Evolutionary conservation across 1,140 invertebrate genomes (phyloP), one percentile per base, ranked within the genome.

Genomic region (Acromyrmex echinatior): DNA sequence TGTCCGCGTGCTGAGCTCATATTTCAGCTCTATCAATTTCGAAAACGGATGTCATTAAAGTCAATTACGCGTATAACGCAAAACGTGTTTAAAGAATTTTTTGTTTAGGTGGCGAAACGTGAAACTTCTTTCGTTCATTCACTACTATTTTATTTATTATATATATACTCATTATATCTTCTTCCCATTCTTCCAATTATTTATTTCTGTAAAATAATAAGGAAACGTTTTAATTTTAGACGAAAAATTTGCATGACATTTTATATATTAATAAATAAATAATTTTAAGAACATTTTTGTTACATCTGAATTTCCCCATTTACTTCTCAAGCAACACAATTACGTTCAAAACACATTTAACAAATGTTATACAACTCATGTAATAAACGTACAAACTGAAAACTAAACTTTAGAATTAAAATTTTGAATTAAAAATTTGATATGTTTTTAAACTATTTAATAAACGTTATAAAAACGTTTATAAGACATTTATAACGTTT

Each of bases 11-110:
- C 16, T 58, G 53, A 82, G 18, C 58, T 82, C 21, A 25, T 25
- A 39, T 21, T 68, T 68, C 63, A 68, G n/a, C 63, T n/a, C 14
- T 18, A 39, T 4, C 53, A 82, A 82, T 82, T 82, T 73, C 35
- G 25, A 49, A 49, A 73, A 73, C 16, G 66, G 21, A 49, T 74
- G 25, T 73, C 79, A 73, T 82, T 82, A 73, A 82, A 60, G 18
- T 74, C 68, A 82, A 73, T 21, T 73, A 73, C 31, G 35, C 66
- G 31, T 73, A 12, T 82, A 82, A 60, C 10, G 39, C 1, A 73
- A 73, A 45, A 12, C 35, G 53, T n/a, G 35, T 73, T 31, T 51
- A 51, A 79, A 62, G 6, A 51, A 51, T 53, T 12, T 31, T 28
- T 74, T 82, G 21, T 82, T 9, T 16, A 49, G 12, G 18, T 66